Base-by-base conservation (phyloP, 2,113 vertebrate species). In the Oncorhynchus nerka region DNA sequence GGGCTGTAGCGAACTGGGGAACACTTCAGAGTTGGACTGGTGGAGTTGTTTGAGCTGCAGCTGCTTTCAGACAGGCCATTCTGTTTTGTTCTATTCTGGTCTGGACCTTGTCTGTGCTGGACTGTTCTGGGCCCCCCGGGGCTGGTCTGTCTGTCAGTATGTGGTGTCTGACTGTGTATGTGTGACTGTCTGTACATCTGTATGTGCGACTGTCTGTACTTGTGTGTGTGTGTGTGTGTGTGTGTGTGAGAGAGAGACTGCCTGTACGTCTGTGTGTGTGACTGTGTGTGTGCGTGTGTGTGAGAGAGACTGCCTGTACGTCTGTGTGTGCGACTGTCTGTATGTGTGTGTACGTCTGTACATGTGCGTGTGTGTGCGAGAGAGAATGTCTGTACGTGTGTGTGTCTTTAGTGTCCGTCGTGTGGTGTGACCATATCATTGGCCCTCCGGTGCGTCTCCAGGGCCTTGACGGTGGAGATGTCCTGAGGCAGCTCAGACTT, bases 401-500 rank as follows among this genome's bases (percentile, higher is more conserved):
- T 57, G 68, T 78, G 88, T 88, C 93, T 80, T 79, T 96, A 99
- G 94, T 96, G 97, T 91, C 95, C 95, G 24, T 97, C 97, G 74
- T 95, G 95, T 19, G 90, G 81, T 57, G 96, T 93, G 88, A 96
- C 79, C 92, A 97, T 96, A 83, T 96, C 96, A 68, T 97, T 96
- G 30, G 96, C 96, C 85, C 96, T 92, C 91, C 96, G 94, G 91
- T 97, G 97, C 79, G 97, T 91, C 92, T 99, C 98, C 94, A 98
- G 93, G 90, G 97, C 97, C 84, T 94, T 97, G 93, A 96, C 95
- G 72, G 97, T 96, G 94, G 95, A 97, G 90, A 95, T 95, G 92
- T 99, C 97, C 94, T 95, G 96, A 89, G 97, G 97, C 88, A 97
- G 95, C 92, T 99, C 98, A 0, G 98, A 97, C 94, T 99, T 99